Evolutionary conservation across 2,888 invertebrate genomes (phyloP), one percentile per base, ranked within the genome.

Genomic region (Drosophila multiciliata): DNA sequence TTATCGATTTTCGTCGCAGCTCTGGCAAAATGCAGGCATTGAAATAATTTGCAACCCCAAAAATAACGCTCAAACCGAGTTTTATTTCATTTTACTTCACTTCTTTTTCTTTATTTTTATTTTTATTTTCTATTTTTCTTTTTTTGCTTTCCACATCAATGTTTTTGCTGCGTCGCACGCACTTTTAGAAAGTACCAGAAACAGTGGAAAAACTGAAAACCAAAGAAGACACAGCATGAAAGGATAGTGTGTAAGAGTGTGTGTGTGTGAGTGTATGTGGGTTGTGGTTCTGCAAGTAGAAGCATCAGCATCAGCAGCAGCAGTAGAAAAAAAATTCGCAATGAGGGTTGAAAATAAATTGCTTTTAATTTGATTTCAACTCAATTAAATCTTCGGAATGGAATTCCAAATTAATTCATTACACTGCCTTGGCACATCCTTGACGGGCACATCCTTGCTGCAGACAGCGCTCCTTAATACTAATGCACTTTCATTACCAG

Each of bases 301-400:
- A 58, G 35, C 20, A 57, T 33, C 26, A 40, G 20, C 38, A 42
- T 12, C 29, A 53, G 23, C 1, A 23, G 32, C 5, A 65, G 4
- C 17, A 49, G 20, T n/a, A 29, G 26, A 2, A 48, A 62, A 84
- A 83, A 84, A 89, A 83, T 82, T 87, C 77, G 87, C 88, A 87
- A 82, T 83, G 88, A 86, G 92, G 92, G 92, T 91, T 91, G 90
- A 81, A 91, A 92, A 90, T 91, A 90, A 91, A 92, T 91, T 91
- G 89, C 90, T 91, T 92, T 92, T 92, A 92, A 92, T 92, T 92
- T 91, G 91, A 92, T 92, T 92, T 92, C 92, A 92, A 92, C 92
- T 92, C 92, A 92, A 92, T 92, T 92, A 92, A 92, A 92, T 92
- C 85, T 83, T 86, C 87, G 90, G 92, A 92, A 92, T 92, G 90